phyloP scores from a whole-genome alignment of 2,113 vertebrate genomes.

The Turnix velox region DNA sequence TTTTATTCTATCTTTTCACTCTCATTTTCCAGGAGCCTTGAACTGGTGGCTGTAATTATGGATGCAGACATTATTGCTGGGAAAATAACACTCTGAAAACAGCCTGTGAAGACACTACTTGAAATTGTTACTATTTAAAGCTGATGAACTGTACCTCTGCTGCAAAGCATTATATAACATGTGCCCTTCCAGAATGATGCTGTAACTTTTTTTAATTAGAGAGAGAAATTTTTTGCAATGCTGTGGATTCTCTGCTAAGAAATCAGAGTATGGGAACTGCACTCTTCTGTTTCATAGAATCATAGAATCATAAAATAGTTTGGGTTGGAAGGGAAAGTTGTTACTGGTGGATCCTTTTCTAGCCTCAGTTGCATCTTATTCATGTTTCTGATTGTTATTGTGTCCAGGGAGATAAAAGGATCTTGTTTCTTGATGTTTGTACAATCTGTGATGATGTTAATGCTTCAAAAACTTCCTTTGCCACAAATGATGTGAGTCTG shows the following conservation, averaged over 20 bases:
- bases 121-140: slow-evolving; percentile 43
- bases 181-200: neutral
- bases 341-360: neutral
- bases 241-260: neutral
- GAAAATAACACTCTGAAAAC: slow-evolving; percentile 44
- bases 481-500: neutral
- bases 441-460: neutral
- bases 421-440: neutral
- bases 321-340: rapidly evolving
- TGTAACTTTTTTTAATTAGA: neutral
- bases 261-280: neutral
- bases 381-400: neutral
- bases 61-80: slow-evolving; percentile 57
- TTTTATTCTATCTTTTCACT: slow-evolving; percentile 61
- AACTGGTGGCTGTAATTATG: slow-evolving; percentile 59
- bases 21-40: slow-evolving; percentile 28
- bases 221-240: neutral
- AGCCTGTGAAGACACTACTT: slow-evolving; percentile 13
- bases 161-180: neutral
- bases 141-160: slow-evolving; percentile 11
- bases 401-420: neutral
- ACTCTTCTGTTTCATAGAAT: too few species aligned
- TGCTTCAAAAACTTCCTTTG: neutral
- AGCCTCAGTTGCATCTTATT: neutral
- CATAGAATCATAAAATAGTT: too few species aligned